Base-by-base conservation (phyloP, 2,888 invertebrate species). In the Barypeithes pellucidus region DNA sequence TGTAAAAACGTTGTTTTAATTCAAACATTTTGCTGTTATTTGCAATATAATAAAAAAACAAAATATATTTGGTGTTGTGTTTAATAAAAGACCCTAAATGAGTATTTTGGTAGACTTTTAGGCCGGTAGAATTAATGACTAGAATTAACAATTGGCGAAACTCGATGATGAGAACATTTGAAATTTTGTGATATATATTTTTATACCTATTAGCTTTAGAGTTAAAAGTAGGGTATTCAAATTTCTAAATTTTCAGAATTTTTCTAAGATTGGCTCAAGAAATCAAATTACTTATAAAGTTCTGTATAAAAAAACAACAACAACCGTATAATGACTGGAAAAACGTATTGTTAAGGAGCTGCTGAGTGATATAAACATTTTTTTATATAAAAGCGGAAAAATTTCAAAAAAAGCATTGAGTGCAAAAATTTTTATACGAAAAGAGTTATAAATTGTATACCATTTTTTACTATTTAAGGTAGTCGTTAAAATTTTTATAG, bases 171-270 rank as follows among this genome's bases (percentile, higher is more conserved):
- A 75, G 76, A 76, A 74, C 80, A 79, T 77, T 76, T 78, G 76
- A 80, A 79, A 81, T 79, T 81, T 83, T 82, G 82, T 82, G 82
- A 83, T 83, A 82, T 82, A 80, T 81, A 81, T 80, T 81, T 81
- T 80, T 81, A 79, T 81, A 81, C 81, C 75, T 80, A 79, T 70
- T 75, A 65, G 76, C 74, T 77, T 73, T 76, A 75, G 77, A 78
- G 74, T 72, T 61, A 62, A 67, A 39, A 41, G 62, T 77, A 77
- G 76, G 78, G 62, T 75, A 77, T 77, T 77, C 61, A 73, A 77
- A 76, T 77, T 76, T 75, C 77, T 75, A 7, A 33, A 57, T 75
- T 77, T 76, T 74, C 57, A 62, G 36, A 52, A 9, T 61, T 22
- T 60, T 29, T 20, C 36, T 36, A 77, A 75, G 52, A 78, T 80